Evolutionary conservation across 2,888 invertebrate genomes (phyloP).

Genomic region (Baccha elongata): DNA sequence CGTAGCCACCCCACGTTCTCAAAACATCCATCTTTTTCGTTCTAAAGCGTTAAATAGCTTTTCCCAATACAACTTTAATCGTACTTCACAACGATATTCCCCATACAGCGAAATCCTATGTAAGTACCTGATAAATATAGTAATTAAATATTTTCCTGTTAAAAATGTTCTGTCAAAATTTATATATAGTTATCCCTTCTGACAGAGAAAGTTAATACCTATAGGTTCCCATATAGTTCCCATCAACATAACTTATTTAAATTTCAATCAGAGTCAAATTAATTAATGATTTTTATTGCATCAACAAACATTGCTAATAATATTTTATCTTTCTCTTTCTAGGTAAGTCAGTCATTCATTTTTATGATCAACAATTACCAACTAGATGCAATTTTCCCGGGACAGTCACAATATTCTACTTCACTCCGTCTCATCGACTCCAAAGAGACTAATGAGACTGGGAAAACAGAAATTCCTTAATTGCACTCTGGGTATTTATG

Average conservation of each 20-base stretch:
- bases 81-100: too few species aligned
- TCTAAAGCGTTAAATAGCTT: too few species aligned
- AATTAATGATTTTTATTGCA: background rate
- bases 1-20: too few species aligned
- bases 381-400: too few species aligned
- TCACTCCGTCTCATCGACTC: background rate
- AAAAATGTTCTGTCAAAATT: too few species aligned
- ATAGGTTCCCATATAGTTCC: background rate
- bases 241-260: conserved; percentile 31
- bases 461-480: conserved; percentile 30
- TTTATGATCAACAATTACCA: background rate
- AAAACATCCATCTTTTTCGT: too few species aligned
- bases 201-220: background rate
- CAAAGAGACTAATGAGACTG: background rate
- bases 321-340: conserved; percentile 50
- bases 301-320: conserved; percentile 30
- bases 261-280: conserved; percentile 45
- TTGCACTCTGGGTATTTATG: conserved; percentile 69
- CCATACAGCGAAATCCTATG: too few species aligned
- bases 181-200: too few species aligned
- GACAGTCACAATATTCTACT: too few species aligned
- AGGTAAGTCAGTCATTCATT: conserved; percentile 68
- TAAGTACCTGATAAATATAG: too few species aligned
- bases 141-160: too few species aligned
- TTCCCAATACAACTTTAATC: too few species aligned